Conservation (phyloP, 2,113 vertebrate genomes). For the Podarcis cretensis region DNA sequence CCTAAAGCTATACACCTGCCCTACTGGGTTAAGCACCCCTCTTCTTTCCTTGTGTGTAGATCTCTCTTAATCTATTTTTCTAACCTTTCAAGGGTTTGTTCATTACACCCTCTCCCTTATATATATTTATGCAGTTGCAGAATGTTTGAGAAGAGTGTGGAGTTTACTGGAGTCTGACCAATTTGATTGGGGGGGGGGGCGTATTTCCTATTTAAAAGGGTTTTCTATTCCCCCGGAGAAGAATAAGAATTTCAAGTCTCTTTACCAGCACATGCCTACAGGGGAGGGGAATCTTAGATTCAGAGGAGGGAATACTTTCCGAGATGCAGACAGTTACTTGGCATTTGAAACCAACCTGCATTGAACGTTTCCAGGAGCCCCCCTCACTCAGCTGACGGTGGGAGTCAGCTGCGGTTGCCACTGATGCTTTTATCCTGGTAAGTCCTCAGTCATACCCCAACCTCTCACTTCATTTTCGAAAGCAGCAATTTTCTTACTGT, state of each 20-base stretch:
- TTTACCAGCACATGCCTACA: background rate
- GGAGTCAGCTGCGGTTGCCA: background rate
- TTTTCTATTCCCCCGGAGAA: background rate
- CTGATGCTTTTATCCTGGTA: background rate
- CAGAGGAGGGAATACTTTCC: background rate
- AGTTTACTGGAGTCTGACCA: background rate
- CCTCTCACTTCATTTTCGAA: background rate
- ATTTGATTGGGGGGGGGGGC: conserved; percentile 23
- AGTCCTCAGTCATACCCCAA: background rate
- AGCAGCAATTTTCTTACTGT: background rate
- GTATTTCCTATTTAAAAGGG: background rate
- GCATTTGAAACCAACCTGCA: background rate
- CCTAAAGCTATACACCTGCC: no score
- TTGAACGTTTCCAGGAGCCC: background rate
- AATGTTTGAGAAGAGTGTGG: conserved; percentile 40
- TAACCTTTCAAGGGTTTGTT: background rate
- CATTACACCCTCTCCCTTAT: background rate
- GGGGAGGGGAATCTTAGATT: background rate
- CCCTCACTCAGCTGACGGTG: no score
- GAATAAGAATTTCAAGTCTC: conserved; percentile 26
- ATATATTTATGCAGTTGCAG: conserved; percentile 32
- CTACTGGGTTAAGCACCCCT: background rate
- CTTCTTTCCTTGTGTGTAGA: background rate
- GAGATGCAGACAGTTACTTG: background rate
- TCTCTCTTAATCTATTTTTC: background rate